Percentiles rank a stretch among this genome's conserved stretches.
Conservation (phyloP, 2,113 vertebrate genomes). For the Dromiciops gliroides region DNA sequence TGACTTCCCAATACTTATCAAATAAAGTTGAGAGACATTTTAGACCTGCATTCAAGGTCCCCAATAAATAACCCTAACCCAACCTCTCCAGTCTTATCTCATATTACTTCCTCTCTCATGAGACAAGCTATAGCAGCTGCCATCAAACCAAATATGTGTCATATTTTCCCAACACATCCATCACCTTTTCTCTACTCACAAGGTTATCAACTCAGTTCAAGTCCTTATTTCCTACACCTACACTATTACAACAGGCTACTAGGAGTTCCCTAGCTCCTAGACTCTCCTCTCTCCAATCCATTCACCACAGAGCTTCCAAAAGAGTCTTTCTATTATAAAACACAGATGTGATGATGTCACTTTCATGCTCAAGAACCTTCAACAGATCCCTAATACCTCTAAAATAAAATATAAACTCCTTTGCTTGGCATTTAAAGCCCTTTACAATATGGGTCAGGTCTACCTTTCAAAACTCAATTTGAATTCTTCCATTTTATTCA, state of each 20-base stretch:
- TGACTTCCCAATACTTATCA: background rate
- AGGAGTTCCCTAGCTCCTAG: background rate
- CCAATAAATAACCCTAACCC: background rate
- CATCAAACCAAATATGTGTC: background rate
- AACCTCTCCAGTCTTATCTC: background rate
- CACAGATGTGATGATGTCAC: background rate
- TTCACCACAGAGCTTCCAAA: background rate
- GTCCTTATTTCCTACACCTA: background rate
- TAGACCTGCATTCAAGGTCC: background rate
- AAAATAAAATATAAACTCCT: background rate
- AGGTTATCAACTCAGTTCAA: background rate
- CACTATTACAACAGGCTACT: background rate
- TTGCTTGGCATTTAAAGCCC: background rate
- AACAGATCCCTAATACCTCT: background rate
- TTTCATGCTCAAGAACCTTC: background rate
- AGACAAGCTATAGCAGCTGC: background rate
- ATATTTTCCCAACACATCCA: background rate
- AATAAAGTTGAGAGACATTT: background rate
- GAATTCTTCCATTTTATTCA: background rate
- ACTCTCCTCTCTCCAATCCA: background rate
- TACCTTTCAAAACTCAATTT: background rate
- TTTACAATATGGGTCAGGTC: background rate
- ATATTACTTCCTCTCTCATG: background rate
- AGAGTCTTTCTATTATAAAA: background rate
- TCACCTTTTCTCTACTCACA: background rate